Conservation (phyloP, 2,113 vertebrate species). For the Synchiropus splendidus region DNA sequence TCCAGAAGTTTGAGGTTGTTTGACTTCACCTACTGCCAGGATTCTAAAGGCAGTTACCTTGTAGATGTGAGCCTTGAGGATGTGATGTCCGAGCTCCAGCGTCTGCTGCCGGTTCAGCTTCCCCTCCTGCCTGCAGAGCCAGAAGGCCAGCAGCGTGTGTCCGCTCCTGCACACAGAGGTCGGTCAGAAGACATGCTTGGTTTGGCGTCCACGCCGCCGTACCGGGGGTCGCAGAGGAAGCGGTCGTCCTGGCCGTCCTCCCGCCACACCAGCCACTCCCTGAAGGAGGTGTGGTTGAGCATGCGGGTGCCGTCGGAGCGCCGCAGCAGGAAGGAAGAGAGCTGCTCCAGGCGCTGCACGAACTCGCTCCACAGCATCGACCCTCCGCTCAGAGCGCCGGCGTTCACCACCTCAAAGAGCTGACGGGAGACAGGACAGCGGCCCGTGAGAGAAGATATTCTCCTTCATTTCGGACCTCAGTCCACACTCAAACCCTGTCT, state of each 20-base stretch:
- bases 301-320: slow-evolving; percentile 87
- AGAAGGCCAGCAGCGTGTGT: slow-evolving; percentile 93
- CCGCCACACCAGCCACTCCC: slow-evolving; percentile 97
- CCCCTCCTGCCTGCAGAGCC: slow-evolving; percentile 86
- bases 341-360: slow-evolving; percentile 87
- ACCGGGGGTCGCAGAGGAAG: slow-evolving; percentile 97
- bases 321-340: slow-evolving; percentile 85
- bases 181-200: no score
- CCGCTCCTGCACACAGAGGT: slow-evolving; percentile 73
- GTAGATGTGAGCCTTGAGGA: slow-evolving; percentile 98
- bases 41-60: slow-evolving; percentile 69
- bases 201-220: no score
- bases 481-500: no score
- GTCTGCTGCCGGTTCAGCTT: slow-evolving; percentile 92
- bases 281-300: slow-evolving; percentile 93
- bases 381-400: slow-evolving; percentile 35
- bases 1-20: no score
- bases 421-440: slow-evolving; percentile 43
- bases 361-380: slow-evolving; percentile 86
- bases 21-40: no score
- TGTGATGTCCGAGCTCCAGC: slow-evolving; percentile 94
- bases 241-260: slow-evolving; percentile 95
- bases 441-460: no score
- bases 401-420: slow-evolving; percentile 79
- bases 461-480: no score